Percentiles rank a stretch among this genome's conserved stretches.
phyloP scores from a whole-genome alignment of 2,797 vertebrate genomes.

The Megaceryle alcyon region DNA sequence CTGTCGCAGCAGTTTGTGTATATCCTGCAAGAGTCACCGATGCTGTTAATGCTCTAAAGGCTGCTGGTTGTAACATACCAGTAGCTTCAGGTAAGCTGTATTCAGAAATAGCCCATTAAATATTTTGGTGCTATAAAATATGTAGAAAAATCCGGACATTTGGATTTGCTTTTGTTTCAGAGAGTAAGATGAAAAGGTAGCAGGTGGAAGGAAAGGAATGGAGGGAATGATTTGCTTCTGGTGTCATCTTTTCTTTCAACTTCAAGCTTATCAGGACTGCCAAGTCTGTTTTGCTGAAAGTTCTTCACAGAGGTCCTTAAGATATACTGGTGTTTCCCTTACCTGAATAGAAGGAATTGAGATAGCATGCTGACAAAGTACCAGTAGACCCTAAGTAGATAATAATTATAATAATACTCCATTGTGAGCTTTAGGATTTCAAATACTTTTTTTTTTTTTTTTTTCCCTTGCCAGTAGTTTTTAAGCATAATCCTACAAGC shows the following conservation, averaged over 20 bases:
- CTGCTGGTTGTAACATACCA: slow-evolving; percentile 85
- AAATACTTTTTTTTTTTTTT: background rate
- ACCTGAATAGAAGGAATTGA: background rate
- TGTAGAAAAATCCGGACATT: background rate
- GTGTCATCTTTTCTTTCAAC: background rate
- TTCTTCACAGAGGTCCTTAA: background rate
- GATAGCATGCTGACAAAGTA: background rate
- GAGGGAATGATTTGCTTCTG: background rate
- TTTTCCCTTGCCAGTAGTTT: background rate
- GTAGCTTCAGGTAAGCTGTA: slow-evolving; percentile 89
- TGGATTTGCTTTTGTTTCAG: background rate
- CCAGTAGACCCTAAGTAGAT: background rate
- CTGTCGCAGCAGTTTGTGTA: slow-evolving; percentile 90
- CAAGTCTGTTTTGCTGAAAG: background rate
- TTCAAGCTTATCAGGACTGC: background rate
- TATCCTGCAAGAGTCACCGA: slow-evolving; percentile 90
- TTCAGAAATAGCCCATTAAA: background rate
- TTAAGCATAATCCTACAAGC: background rate
- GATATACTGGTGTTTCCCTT: background rate
- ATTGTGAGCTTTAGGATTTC: background rate
- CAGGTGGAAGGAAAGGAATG: background rate
- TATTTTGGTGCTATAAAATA: background rate
- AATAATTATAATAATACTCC: background rate
- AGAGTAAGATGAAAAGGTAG: background rate
- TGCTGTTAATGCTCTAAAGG: slow-evolving; percentile 85